phyloP scores from a whole-genome alignment of 1,140 invertebrate species.

The Bombus confusus region DNA sequence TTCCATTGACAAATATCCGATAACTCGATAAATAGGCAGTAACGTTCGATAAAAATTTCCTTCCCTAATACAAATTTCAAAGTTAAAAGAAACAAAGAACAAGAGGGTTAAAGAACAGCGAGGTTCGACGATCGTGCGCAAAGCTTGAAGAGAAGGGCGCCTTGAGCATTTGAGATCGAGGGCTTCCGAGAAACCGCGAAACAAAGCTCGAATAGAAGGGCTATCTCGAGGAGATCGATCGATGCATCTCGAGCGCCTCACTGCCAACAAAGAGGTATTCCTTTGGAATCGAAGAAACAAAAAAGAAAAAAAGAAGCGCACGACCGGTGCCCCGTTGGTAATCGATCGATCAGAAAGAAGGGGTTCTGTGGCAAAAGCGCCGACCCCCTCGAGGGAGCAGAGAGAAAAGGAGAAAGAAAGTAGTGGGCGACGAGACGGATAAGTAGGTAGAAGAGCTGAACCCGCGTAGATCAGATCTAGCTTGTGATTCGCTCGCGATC shows the following conservation, averaged over 20 bases:
- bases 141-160: neutral
- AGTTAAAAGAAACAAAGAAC: neutral
- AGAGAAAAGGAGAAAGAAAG: neutral
- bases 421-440: conserved; percentile 18
- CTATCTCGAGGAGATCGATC: conserved; percentile 50
- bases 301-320: neutral
- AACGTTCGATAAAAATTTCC: neutral
- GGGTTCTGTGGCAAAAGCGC: conserved; percentile 1
- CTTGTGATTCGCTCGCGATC: conserved; percentile 69
- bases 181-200: conserved; percentile 30
- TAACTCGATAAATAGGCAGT: neutral
- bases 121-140: neutral
- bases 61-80: neutral
- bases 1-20: neutral
- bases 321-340: conserved; percentile 6
- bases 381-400: conserved; percentile 14
- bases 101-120: neutral
- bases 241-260: conserved; percentile 18
- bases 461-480: conserved; percentile 64
- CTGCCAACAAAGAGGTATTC: conserved; percentile 29
- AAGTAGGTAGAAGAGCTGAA: conserved; percentile 33
- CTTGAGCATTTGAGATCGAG: neutral
- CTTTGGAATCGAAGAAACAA: conserved; percentile 46
- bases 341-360: conserved; percentile 48
- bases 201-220: conserved; percentile 40